phyloP scores from a whole-genome alignment of 2,797 vertebrate species.

The Columba guinea region DNA sequence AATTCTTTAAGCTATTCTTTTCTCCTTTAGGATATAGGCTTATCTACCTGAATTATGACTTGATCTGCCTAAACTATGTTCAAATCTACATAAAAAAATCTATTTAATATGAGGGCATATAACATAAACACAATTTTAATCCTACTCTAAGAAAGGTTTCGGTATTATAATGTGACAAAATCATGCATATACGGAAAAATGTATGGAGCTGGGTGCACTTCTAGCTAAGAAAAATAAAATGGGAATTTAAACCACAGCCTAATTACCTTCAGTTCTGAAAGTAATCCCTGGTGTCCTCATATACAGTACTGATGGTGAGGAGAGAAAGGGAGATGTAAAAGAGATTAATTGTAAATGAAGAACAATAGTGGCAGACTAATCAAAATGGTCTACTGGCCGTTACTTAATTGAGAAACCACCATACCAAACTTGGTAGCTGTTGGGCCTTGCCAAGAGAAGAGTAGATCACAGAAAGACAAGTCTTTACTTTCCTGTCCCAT shows the following conservation, averaged over 20 bases:
- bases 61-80: not conserved
- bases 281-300: not conserved
- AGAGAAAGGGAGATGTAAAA: not conserved
- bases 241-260: not conserved
- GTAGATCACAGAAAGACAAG: not conserved
- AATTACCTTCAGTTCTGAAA: not conserved
- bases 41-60: not conserved
- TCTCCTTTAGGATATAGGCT: not conserved
- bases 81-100: not conserved
- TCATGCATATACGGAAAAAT: not conserved
- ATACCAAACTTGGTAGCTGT: not conserved
- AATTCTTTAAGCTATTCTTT: not conserved
- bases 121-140: not conserved
- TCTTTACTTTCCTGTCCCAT: not conserved
- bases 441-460: not conserved
- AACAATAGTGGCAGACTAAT: not conserved
- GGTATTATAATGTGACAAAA: not conserved
- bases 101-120: not conserved
- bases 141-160: not conserved
- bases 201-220: not conserved
- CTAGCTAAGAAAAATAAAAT: not conserved
- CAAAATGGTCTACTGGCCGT: not conserved
- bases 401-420: not conserved
- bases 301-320: not conserved
- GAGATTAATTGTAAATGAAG: not conserved